Evolutionary conservation across 1,140 invertebrate species (phyloP), one percentile per base, ranked within the genome.

Genomic region (Papilio glaucus): DNA sequence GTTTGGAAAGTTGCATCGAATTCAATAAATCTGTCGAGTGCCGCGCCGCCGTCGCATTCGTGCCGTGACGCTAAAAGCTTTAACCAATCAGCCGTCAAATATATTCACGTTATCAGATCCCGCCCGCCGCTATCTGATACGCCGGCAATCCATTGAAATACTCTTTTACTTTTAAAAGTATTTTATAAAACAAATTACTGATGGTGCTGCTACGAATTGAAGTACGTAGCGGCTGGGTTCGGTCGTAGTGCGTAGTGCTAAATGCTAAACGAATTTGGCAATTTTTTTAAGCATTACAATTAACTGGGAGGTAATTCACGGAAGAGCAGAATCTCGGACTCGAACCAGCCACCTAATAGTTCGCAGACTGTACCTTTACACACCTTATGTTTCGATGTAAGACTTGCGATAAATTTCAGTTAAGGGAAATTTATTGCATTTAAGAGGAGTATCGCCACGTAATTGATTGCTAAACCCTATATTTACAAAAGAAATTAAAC

Each of bases 31-130:
- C 49, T 24, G 49, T 26, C 15, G 4, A 9, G 18, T 0, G 49
- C 12, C 10, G 49, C 49, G 49, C 8, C 49, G 49, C 49, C 29
- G 29, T 33, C 29, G 49, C 49, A 57, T 57, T 57, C 49, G 49
- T 57, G 49, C 49, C 12, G 21, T 21, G 49, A 57, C 49, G 24
- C 49, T 57, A 57, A 57, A 57, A 57, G 49, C 49, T 57, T 57
- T 57, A 57, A 57, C 49, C 49, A 57, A 57, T 57, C 49, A 57
- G 49, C 49, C 49, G 49, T 57, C 49, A 57, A 57, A 57, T 57
- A 57, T 57, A 57, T 57, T 57, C 49, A 57, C 49, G 49, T 57
- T 57, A 57, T 57, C 49, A 57, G 49, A 57, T 57, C 9, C 49
- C 49, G 21, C 21, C 21, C 39, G 39, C 12, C 12, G 39, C 18